Evolutionary conservation across 1,140 invertebrate genomes (phyloP), one percentile per base, ranked within the genome.

Genomic region (Delia radicum): DNA sequence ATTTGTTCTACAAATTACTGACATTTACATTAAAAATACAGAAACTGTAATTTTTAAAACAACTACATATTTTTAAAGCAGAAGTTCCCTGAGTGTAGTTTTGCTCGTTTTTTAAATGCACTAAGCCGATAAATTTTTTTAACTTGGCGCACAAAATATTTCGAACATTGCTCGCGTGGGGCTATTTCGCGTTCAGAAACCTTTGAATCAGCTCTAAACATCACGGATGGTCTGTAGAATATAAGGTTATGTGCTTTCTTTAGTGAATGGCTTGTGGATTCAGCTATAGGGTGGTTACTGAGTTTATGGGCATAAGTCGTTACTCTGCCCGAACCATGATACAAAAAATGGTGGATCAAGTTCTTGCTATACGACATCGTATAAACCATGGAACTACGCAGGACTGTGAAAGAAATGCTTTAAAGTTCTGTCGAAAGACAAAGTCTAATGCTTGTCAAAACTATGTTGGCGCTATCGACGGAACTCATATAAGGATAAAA

Each of bases 401-500:
- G 24, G 28, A 29, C 27, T 21, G 62, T 4, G n/a, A 42, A 42
- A 42, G 37, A 33, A 4, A 33, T 10, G 37, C 3, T 42, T 13
- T 42, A 10, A 42, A 42, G 21, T 61, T 74, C 26, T 62, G 48
- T 10, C 4, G 13, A 31, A 74, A 74, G 18, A 48, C 73, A 0
- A 74, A 62, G 31, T 55, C 24, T 18, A 18, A 18, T 6, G 73
- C 61, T 13, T 74, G 62, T 26, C 15, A 13, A 26, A 62, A 62
- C 29, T 62, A 62, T 48, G 31, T 74, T 74, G 48, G 26, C 10
- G 73, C 73, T n/a, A 74, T 74, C 13, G 73, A 74, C 5, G 21
- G 73, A 13, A 62, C 33, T 1, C 73, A 74, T 21, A 24, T 74
- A 28, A 62, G 73, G 18, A 74, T 74, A 33, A 74, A 74, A 63